Base-by-base conservation (phyloP, 2,888 invertebrate genomes). In the Oscheius sp. region DNA sequence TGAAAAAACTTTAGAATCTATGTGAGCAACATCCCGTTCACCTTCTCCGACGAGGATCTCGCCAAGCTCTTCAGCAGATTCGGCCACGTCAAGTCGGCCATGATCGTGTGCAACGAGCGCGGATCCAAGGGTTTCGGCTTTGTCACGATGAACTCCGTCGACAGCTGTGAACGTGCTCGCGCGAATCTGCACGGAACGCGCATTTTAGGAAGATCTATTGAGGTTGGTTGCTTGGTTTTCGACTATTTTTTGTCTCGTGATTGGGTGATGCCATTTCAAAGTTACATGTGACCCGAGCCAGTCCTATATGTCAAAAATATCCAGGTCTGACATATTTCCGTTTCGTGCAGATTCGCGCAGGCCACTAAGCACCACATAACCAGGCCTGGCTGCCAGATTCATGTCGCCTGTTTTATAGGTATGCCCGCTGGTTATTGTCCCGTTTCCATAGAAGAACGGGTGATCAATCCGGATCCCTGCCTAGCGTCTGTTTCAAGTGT, bases 121-220 rank as follows among this genome's bases (percentile, higher is more conserved):
- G 81, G 81, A 47, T 81, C 81, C 5, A 81, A 81, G 70, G 81
- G 81, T 10, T 81, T 81, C 57, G 81, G 81, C 2, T 81, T 81
- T 42, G 81, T 81, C 13, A 81, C 81, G 13, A 70, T 81, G 47
- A 78, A 81, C 63, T 77, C 78, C 1, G 73, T 78, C 21, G 77
- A 77, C 9, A 75, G 76, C 32, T 81, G 81, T 60, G 81, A 81
- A 33, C 74, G 53, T 37, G 81, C 81, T 1, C 74, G 81, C 4
- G 57, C 62, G 0, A 74, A 70, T 7, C 75, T 81, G 13, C 81
- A 81, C 58, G 78, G 78, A 32, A 76, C 77, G 0, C 75, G 78
- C 35, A 79, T 81, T 47, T 77, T 78, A 13, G 81, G 81, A n/a
- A 72, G 81, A 63, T 76, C 76, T 9, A 81, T 81, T 13, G 81